Base-by-base conservation (phyloP, 2,113 vertebrate genomes). In the Dasyornis broadbenti region DNA sequence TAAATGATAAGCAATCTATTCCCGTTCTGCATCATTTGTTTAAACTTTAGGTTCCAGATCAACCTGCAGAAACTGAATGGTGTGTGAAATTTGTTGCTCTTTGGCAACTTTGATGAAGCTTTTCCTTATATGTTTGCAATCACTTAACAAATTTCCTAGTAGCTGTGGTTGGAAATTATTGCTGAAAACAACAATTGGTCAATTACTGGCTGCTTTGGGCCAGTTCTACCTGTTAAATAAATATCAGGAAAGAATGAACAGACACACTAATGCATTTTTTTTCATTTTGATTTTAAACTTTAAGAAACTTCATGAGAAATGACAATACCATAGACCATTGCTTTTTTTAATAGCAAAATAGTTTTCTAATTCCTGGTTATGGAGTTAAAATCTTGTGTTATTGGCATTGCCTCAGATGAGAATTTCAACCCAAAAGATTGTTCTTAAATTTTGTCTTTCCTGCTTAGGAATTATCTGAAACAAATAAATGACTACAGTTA, bases 11-110 rank as follows among this genome's bases (percentile, higher is more conserved):
- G 15, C 81, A 95, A 47, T 70, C 78, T 96, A 88, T 91, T 95
- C 71, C 44, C 72, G 84, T 78, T 94, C 96, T 28, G 33, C 94
- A 93, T 76, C 26, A 52, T 45, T 64, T 96, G 26, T 77, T 91
- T 63, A 40, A 65, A 84, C 47, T 71, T 96, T 86, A 83, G 76
- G 68, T 95, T 97, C 93, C 95, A 96, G 80, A 94, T 91, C 65
- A 95, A 84, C 95, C 92, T 95, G 91, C 79, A 92, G 94, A 82
- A 97, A 80, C 68, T 53, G 94, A 94, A 94, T 71, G 60, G 71
- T 20, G 9, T 69, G 45, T 87, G 86, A 91, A 95, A 84, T 91
- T 90, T 94, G 54, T 84, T 81, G 31, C 44, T 31, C 68, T 78
- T 59, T 72, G 87, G 82, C 84, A 90, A 92, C 45, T 82, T 76